Base-by-base conservation (phyloP, 2,113 vertebrate species). In the Gambusia affinis region DNA sequence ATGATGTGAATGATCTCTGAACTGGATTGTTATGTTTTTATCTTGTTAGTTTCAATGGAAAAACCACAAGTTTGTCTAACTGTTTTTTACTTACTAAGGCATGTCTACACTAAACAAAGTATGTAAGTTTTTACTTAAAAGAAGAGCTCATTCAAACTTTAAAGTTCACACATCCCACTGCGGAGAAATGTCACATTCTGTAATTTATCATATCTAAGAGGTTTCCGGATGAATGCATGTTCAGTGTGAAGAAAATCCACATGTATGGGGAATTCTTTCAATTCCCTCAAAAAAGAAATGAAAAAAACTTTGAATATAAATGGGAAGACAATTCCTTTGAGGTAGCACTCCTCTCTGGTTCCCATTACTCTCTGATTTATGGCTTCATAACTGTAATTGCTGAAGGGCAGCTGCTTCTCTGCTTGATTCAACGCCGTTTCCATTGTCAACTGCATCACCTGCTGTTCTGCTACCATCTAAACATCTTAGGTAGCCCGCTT, bases 291-390 rank as follows among this genome's bases (percentile, higher is more conserved):
- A 42, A 27, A 66, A 42, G 4, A 57, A 3, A 82, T 71, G 35
- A 60, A 75, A 82, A 79, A 60, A 80, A 82, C 69, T 66, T 66
- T 77, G 10, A 61, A 73, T 68, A 70, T 64, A 81, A 64, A 77
- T 44, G 42, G 74, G 73, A 22, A 39, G 69, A 76, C 74, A 80
- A 79, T 81, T 87, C 67, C 70, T 73, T 51, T 27, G 77, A 70
- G 75, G 76, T 51, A 74, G 77, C 66, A 42, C 76, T 80, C 76
- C 19, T 24, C 73, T 80, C 73, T 71, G 77, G 73, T 61, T 79
- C 82, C 83, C 85, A 90, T 92, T 93, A 91, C 85, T 85, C 71
- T 74, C 42, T 93, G 92, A 94, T 94, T 92, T 92, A 94, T 91
- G 83, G 83, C 81, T 93, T 92, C 92, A 94, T 92, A 91, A 87